phyloP scores from a whole-genome alignment of 2,888 invertebrate species.

The Dryobota labecula region DNA sequence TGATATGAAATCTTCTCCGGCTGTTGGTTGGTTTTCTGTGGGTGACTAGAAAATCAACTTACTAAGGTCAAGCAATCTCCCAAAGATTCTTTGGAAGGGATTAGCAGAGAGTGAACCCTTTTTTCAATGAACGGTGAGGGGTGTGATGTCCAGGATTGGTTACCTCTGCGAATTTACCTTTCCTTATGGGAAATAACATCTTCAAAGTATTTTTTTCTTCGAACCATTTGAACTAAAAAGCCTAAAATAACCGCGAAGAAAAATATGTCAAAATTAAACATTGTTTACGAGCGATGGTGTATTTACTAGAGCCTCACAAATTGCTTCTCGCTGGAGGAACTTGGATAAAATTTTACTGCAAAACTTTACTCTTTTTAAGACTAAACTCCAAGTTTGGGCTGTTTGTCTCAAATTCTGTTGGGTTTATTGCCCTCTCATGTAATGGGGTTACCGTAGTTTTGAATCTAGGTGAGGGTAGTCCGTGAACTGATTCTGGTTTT shows the following conservation, averaged over 20 bases:
- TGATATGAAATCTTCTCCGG: background rate
- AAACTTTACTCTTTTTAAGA: conserved; percentile 70
- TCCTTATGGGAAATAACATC: too few species aligned
- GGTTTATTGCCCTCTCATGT: conserved; percentile 54
- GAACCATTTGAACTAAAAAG: background rate
- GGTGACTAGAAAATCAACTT: background rate
- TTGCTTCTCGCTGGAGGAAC: conserved; percentile 70
- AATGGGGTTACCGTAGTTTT: conserved; percentile 38
- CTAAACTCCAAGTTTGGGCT: conserved; percentile 65
- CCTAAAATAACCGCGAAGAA: conserved; percentile 34
- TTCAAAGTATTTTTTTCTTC: too few species aligned
- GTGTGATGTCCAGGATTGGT: background rate
- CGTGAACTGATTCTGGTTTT: conserved; percentile 27
- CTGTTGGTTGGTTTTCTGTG: background rate
- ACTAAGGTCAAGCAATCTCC: background rate
- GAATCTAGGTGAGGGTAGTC: conserved; percentile 45
- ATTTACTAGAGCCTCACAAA: conserved; percentile 74
- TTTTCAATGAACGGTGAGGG: background rate
- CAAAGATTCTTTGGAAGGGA: background rate
- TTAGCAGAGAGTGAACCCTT: background rate
- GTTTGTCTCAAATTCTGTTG: conserved; percentile 64
- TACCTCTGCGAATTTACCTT: background rate
- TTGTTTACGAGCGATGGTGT: conserved; percentile 71
- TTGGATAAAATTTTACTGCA: conserved; percentile 75
- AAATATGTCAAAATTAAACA: conserved; percentile 70